Base-by-base conservation (phyloP, 2,888 invertebrate species). In the Drosophila ezoana region DNA sequence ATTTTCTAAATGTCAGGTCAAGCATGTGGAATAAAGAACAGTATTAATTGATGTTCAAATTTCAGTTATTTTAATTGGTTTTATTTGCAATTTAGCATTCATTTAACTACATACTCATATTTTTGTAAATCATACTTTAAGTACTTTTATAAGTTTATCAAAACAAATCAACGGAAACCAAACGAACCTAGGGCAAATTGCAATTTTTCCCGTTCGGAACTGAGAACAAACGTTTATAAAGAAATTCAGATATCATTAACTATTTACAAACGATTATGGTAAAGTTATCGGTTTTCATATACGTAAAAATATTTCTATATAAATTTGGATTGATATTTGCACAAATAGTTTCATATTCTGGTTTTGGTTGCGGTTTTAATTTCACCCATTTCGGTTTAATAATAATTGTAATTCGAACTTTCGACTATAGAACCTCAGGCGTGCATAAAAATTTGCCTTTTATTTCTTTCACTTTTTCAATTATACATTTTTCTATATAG, bases 71-170 rank as follows among this genome's bases (percentile, higher is more conserved):
- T 83, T 71, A 81, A 80, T 81, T 83, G 79, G 79, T 83, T 82
- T 82, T 83, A 80, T 83, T 81, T 81, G 87, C 82, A 83, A 81
- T 81, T 86, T 81, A 86, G 82, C 82, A 78, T 76, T 83, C 86
- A 79, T 83, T 83, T 83, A 83, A 86, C 82, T 83, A 86, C 81
- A 76, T 76, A 75, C 68, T 75, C 57, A 76, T 85, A 78, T 76
- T 69, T 74, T 71, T 77, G 60, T 64, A 77, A 77, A 82, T 78
- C 64, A 80, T 80, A 86, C 68, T 72, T 70, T 62, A 66, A 82
- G 77, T 74, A 74, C 67, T 64, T 62, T 52, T 69, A 38, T 69
- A 61, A 74, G 63, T 61, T 60, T 62, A 54, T 65, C 49, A 76
- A 76, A 86, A 86, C 72, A 79, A 77, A 68, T 64, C 20, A 68